Percentiles rank a stretch among this genome's conserved stretches.
Evolutionary conservation across 2,797 vertebrate species (phyloP).

Genomic region (Poeciliopsis infans): DNA sequence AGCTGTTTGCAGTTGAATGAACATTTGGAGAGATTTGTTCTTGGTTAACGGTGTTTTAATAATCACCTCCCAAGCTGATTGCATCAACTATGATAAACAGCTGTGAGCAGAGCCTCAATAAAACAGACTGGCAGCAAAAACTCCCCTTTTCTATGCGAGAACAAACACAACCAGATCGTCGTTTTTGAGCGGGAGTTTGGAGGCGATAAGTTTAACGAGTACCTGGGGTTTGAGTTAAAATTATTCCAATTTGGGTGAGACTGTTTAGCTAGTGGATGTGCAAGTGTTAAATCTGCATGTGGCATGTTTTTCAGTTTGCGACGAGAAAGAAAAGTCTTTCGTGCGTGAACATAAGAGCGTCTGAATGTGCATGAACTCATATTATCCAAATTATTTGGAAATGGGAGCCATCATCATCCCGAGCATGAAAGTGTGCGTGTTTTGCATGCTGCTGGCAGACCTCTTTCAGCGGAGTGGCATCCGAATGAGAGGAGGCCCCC

Average conservation of each 20-base stretch:
- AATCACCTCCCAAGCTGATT: constrained; percentile 52
- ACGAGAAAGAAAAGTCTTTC: constrained; percentile 6
- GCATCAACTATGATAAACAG: constrained; percentile 37
- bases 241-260: background rate
- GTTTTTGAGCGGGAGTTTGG: background rate
- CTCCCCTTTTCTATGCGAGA: background rate
- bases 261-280: background rate
- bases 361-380: background rate
- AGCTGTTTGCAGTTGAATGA: constrained; percentile 25
- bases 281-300: constrained; percentile 25
- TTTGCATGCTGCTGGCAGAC: constrained; percentile 44
- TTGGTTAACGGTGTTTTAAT: constrained; percentile 19
- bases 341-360: background rate
- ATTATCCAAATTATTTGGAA: constrained; percentile 32
- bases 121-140: constrained; percentile 33
- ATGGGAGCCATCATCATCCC: constrained; percentile 19
- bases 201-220: background rate
- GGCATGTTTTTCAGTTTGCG: constrained; percentile 15
- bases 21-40: constrained; percentile 29
- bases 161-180: background rate
- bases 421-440: constrained; percentile 3
- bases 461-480: constrained; percentile 37
- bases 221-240: constrained; percentile 10
- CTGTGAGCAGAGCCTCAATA: constrained; percentile 42
- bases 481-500: constrained; percentile 50